These are phyloP conservation scores for Hystrix brachyura DNA, from an alignment of 2,113 vertebrate species.

Conservation along the genomic window DNA sequence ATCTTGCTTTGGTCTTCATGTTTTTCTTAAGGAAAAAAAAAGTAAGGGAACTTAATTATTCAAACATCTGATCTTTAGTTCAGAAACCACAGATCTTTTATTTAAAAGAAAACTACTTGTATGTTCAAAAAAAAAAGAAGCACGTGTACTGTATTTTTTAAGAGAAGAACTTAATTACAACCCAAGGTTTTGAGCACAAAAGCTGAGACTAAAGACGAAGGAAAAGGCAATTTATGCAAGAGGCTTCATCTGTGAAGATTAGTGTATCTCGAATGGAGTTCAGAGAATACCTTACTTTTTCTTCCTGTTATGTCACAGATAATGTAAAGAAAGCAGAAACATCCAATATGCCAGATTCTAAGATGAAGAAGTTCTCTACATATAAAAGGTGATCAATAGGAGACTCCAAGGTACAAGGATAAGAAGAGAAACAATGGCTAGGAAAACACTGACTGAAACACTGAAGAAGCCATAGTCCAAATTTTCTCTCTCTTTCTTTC, in stretches of 20 bases:
- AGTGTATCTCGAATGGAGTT: constrained; percentile 17
- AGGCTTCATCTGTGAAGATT: neutral
- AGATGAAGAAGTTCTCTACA: constrained; percentile 41
- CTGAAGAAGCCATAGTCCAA: neutral
- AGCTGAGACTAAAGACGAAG: constrained; percentile 7
- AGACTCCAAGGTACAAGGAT: neutral
- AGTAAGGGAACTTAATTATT: constrained; percentile 2
- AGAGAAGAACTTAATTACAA: constrained; percentile 58
- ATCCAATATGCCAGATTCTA: constrained; percentile 19
- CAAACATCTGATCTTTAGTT: neutral
- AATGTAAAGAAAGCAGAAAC: neutral
- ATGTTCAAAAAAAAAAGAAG: neutral
- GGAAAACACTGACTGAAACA: constrained; percentile 28
- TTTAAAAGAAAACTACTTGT: constrained; percentile 1
- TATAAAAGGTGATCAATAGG: neutral
- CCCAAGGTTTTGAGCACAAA: neutral
- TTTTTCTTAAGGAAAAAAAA: constrained; percentile 17
- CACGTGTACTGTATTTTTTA: neutral
- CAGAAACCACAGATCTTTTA: neutral
- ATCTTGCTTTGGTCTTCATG: neutral
- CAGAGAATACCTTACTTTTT: constrained; percentile 13
- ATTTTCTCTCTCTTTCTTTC: neutral
- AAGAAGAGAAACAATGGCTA: constrained; percentile 46
- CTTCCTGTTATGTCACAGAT: neutral
- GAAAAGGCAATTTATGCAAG: constrained; percentile 27